Percentiles rank a stretch among this genome's conserved stretches.
Conservation (phyloP, 2,888 invertebrate species). For the Polia nebulosa region DNA sequence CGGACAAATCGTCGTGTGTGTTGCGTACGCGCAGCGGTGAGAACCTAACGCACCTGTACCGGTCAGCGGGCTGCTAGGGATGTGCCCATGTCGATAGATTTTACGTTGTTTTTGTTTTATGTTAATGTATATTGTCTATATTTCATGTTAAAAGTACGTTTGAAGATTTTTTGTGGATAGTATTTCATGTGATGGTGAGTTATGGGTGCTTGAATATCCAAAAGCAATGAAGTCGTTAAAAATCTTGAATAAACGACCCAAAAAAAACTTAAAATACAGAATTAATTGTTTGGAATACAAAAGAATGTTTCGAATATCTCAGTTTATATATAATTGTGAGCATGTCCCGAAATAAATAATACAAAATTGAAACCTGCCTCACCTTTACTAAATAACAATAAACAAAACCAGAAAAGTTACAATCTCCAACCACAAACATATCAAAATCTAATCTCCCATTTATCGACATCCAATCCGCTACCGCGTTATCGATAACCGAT, state of each 20-base stretch:
- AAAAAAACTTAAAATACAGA: too few species aligned
- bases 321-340: too few species aligned
- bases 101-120: not conserved
- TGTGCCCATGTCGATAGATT: constrained; percentile 59
- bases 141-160: not conserved
- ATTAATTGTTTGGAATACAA: too few species aligned
- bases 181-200: too few species aligned
- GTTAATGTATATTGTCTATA: not conserved
- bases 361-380: not conserved
- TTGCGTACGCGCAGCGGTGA: constrained; percentile 79
- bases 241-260: too few species aligned
- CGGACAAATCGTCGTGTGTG: constrained; percentile 83
- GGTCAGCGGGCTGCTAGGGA: constrained; percentile 81
- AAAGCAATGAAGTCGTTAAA: too few species aligned
- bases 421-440: constrained; percentile 10
- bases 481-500: constrained; percentile 49
- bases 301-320: too few species aligned
- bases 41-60: constrained; percentile 89
- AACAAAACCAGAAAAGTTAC: constrained; percentile 14
- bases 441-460: constrained; percentile 38
- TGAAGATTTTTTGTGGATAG: not conserved
- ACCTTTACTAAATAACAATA: not conserved
- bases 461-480: constrained; percentile 50
- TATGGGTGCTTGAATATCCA: too few species aligned
- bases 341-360: too few species aligned